A percentile compares a stretch with the other conserved stretches of the same genome.
Conservation (phyloP, 2,797 vertebrate genomes). For the Enteromius afrohamiltoni region DNA sequence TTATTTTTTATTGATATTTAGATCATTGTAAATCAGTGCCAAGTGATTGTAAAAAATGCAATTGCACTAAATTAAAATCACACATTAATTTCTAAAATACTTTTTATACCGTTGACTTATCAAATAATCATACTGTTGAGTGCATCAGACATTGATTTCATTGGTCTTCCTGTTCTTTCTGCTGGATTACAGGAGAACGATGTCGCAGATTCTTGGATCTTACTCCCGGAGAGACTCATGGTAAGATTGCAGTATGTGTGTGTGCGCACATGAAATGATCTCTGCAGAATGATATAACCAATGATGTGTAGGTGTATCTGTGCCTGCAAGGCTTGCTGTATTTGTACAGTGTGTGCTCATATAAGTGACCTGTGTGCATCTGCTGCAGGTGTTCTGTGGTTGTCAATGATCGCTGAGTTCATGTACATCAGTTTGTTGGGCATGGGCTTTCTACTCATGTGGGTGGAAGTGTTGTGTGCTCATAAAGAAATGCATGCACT, state of each 20-base stretch:
- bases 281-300: background rate
- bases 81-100: background rate
- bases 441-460: slow-evolving; percentile 86
- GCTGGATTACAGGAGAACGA: slow-evolving; percentile 75
- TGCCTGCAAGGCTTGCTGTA: background rate
- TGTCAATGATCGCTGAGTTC: slow-evolving; percentile 82
- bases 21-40: background rate
- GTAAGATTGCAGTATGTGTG: slow-evolving; percentile 62
- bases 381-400: slow-evolving; percentile 79
- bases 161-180: slow-evolving; percentile 3
- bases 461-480: slow-evolving; percentile 81
- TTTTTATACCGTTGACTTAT: background rate
- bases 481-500: slow-evolving; percentile 83
- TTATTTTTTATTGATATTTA: background rate
- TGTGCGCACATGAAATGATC: background rate
- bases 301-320: background rate
- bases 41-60: background rate
- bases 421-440: slow-evolving; percentile 83
- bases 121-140: background rate
- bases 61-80: background rate
- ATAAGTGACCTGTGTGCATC: background rate
- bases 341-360: background rate
- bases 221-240: slow-evolving; percentile 84
- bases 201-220: slow-evolving; percentile 85
- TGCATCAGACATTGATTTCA: background rate